Percentiles rank a stretch among this genome's conserved stretches.
phyloP scores from a whole-genome alignment of 2,888 invertebrate genomes.

The Rhagium mordax region DNA sequence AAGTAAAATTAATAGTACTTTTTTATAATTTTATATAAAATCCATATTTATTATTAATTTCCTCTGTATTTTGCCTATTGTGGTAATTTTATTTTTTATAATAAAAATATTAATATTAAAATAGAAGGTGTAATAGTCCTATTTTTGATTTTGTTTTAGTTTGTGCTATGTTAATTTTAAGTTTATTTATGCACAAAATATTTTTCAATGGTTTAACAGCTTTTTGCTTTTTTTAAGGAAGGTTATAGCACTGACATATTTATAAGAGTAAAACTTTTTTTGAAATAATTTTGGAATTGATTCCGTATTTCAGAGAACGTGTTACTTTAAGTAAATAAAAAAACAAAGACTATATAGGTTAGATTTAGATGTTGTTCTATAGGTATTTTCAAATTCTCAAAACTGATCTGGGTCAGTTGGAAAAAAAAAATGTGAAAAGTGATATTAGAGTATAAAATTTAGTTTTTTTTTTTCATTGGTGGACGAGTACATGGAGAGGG shows the following conservation, averaged over 20 bases:
- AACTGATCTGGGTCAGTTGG: slow-evolving; percentile 15
- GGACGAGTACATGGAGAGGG: slow-evolving; percentile 2
- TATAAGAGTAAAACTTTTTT: slow-evolving; percentile 12
- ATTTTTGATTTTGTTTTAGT: slow-evolving; percentile 9
- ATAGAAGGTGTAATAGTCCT: slow-evolving; percentile 4
- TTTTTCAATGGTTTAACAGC: slow-evolving; percentile 1
- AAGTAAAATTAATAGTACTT: neutral
- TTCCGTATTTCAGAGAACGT: slow-evolving; percentile 2
- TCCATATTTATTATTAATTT: slow-evolving; percentile 6
- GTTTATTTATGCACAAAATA: slow-evolving; percentile 24
- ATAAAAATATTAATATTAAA: slow-evolving; percentile 22
- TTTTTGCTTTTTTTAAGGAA: slow-evolving; percentile 17
- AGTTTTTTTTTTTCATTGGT: slow-evolving; percentile 16
- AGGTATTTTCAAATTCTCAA: slow-evolving; percentile 32
- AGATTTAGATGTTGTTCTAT: slow-evolving; percentile 29
- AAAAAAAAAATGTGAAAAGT: slow-evolving; percentile 32
- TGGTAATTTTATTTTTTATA: slow-evolving; percentile 6
- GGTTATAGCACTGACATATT: slow-evolving; percentile 21
- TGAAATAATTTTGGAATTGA: neutral
- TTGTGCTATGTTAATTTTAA: slow-evolving; percentile 24
- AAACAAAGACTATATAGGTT: slow-evolving; percentile 27
- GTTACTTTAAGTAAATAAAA: slow-evolving; percentile 3
- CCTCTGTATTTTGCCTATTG: slow-evolving; percentile 5
- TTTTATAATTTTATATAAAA: neutral
- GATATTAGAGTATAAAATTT: slow-evolving; percentile 33